phyloP scores from a whole-genome alignment of 2,797 vertebrate species.

The Mormyrus proboscirostris region DNA sequence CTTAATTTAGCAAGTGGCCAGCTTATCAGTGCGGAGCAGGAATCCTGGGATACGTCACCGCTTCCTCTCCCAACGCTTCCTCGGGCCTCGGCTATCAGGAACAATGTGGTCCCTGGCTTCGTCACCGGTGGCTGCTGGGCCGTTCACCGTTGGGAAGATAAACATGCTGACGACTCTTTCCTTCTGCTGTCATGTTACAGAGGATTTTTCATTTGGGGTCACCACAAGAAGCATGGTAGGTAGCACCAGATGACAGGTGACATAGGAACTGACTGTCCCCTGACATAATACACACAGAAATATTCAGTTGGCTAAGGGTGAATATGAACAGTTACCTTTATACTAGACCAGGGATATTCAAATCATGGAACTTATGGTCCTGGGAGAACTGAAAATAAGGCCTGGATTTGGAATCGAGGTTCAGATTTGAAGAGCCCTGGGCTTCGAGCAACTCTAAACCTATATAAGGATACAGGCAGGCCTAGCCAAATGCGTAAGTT shows the following conservation, averaged over 20 bases:
- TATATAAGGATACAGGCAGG: neutral
- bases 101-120: constrained; percentile 49
- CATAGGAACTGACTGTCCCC: neutral
- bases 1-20: constrained; percentile 79
- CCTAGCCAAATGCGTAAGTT: neutral
- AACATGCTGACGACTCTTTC: constrained; percentile 24
- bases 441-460: neutral
- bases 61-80: constrained; percentile 65
- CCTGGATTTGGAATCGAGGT: neutral
- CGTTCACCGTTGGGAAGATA: constrained; percentile 31
- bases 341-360: neutral
- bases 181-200: neutral
- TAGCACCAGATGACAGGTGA: neutral
- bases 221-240: neutral
- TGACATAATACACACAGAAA: neutral
- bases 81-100: constrained; percentile 59
- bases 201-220: neutral
- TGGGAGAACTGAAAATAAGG: neutral
- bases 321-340: neutral
- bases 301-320: neutral
- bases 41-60: constrained; percentile 76
- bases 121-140: constrained; percentile 31
- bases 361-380: neutral
- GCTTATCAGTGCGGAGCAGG: constrained; percentile 87
- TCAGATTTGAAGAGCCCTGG: neutral